Evolutionary conservation across 1,140 invertebrate species (phyloP), one percentile per base, ranked within the genome.

Genomic region (Aphelinus atriplicis): DNA sequence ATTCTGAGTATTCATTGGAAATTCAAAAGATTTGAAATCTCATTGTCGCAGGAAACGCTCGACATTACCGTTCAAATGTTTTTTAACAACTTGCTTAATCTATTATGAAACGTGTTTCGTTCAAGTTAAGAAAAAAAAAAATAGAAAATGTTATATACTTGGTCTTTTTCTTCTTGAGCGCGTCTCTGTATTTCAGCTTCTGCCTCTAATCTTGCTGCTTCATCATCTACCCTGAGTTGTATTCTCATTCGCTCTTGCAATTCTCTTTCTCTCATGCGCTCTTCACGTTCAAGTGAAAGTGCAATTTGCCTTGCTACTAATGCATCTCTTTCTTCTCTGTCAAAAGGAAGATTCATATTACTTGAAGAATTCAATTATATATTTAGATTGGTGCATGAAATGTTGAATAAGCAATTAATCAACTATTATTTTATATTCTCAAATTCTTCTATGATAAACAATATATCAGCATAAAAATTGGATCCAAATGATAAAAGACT

Each of bases 241-340:
- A 85, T 72, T 71, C 86, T 83, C 85, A 88, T 86, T 78, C 88
- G 85, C 61, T 91, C 87, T 78, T 90, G 86, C 10, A 89, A 82
- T 76, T 88, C 86, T 60, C 90, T 85, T 71, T 89, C 88, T 80
- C 87, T 89, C 47, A 87, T 75, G 73, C 88, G 87, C 79, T 92
- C 91, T 77, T 94, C 93, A 77, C 87, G 81, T 79, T 92, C 89
- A 45, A 94, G 80, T 73, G 90, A 90, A 77, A 92, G 87, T 46
- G 92, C 92, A 73, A 93, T 85, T 82, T 92, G 89, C 80, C 87
- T 89, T 45, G 93, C 93, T 43, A 93, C 87, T 71, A 90, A 82
- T 60, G 90, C 92, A 87, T 95, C 94, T 82, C 90, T 89, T 81
- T 93, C 90, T 84, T 94, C 93, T 80, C 92, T 93, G 74, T 65